These are phyloP conservation scores for Plebejus melissa DNA, from an alignment of 2,888 invertebrate species.

Conservation along the genomic window DNA sequence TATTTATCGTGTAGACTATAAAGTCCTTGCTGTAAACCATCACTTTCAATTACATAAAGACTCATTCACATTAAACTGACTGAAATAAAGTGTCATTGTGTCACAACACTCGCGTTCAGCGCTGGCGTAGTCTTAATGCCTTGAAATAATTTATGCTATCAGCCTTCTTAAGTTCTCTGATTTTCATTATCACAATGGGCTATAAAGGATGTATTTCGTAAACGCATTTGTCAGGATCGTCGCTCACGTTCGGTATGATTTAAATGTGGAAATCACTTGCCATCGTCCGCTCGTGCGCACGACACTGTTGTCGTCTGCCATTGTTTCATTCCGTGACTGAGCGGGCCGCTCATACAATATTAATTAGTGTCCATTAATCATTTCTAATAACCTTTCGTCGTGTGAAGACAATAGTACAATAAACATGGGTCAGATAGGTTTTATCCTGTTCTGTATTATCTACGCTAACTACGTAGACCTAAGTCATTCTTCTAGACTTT, in stretches of 20 bases:
- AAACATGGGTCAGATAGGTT: not conserved
- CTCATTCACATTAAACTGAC: no score
- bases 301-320: slow-evolving; percentile 21
- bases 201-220: not conserved
- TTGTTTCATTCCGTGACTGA: slow-evolving; percentile 22
- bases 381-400: not conserved
- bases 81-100: no score
- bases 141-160: not conserved
- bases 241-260: slow-evolving; percentile 21
- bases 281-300: slow-evolving; percentile 21
- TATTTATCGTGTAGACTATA: not conserved
- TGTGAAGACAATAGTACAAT: not conserved
- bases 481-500: not conserved
- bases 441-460: not conserved
- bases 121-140: no score
- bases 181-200: not conserved
- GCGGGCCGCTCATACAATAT: slow-evolving; percentile 19
- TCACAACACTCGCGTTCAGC: no score
- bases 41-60: no score
- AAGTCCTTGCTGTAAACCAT: not conserved
- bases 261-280: slow-evolving; percentile 23
- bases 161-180: not conserved
- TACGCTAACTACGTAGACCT: not conserved
- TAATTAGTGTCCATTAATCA: slow-evolving; percentile 22
- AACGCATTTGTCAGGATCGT: slow-evolving; percentile 6